Conservation (phyloP, 2,797 vertebrate genomes). For the Malacoraja senta region DNA sequence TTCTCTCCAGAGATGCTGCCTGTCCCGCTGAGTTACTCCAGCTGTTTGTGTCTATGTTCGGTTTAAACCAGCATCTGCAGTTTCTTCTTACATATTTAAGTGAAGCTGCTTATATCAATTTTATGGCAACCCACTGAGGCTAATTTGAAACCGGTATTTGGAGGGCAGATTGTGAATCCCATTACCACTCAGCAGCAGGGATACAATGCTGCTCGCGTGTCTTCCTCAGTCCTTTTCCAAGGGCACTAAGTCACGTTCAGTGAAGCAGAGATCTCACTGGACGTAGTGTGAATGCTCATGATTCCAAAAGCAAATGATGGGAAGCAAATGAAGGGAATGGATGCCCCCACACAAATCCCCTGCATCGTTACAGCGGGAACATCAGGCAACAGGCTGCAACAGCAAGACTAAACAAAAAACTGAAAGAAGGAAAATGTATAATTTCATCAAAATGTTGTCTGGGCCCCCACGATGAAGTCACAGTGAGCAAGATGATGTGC, state of each 20-base stretch:
- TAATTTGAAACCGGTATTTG: neutral
- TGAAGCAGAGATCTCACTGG: neutral
- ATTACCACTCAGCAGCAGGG: neutral
- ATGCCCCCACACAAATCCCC: neutral
- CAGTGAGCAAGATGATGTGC: neutral
- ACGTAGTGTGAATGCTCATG: neutral
- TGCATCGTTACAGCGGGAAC: neutral
- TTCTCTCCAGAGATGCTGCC: no score
- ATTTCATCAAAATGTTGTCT: neutral
- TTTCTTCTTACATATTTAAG: neutral
- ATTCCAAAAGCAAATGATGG: neutral
- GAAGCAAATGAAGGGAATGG: neutral
- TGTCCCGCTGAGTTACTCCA: no score
- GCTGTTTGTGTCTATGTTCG: no score
- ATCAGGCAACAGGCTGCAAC: no score
- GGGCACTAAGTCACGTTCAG: neutral
- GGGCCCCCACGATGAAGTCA: neutral
- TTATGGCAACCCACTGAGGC: neutral
- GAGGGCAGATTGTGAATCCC: neutral
- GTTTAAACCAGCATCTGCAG: no score
- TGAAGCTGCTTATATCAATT: neutral
- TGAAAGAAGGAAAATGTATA: conserved; percentile 14
- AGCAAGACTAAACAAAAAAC: neutral
- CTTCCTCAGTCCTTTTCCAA: neutral
- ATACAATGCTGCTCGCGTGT: neutral